Percentiles rank a stretch among this genome's conserved stretches.
Conservation (phyloP, 2,888 invertebrate species). For the Drosophila austrosaltans region DNA sequence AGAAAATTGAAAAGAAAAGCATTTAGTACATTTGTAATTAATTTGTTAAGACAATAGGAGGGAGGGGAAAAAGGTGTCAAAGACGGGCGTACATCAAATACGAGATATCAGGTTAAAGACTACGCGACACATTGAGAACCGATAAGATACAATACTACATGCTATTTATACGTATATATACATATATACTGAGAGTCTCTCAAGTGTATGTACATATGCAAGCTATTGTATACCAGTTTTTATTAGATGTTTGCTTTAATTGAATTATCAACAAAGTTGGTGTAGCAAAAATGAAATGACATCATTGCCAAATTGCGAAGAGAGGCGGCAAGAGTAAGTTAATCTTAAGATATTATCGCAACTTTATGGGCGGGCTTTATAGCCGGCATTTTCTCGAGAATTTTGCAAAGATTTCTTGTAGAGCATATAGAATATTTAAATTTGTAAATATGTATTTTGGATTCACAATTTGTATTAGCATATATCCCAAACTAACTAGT, state of each 20-base stretch:
- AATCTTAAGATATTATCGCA: constrained; percentile 27
- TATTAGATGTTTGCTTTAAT: constrained; percentile 64
- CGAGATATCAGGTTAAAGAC: constrained; percentile 52
- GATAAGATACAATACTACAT: constrained; percentile 64
- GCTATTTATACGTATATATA: constrained; percentile 21
- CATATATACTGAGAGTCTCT: constrained; percentile 4
- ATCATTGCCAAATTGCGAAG: constrained; percentile 54
- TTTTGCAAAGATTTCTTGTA: neutral
- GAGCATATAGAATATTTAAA: neutral
- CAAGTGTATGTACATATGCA: neutral
- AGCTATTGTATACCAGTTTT: constrained; percentile 29
- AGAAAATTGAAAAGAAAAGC: constrained; percentile 37
- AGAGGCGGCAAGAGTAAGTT: neutral
- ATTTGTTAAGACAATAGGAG: constrained; percentile 42
- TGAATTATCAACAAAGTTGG: constrained; percentile 67
- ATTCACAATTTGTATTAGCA: neutral
- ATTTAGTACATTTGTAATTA: constrained; percentile 52
- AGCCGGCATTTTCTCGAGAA: constrained; percentile 1
- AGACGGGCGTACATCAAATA: constrained; percentile 31
- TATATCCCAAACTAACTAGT: constrained; percentile 2
- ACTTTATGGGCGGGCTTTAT: neutral
- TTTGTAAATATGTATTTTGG: neutral
- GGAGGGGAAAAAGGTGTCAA: constrained; percentile 29
- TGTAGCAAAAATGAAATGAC: constrained; percentile 49
- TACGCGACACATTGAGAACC: constrained; percentile 22